A percentile compares a stretch with the other conserved stretches of the same genome.
phyloP scores from a whole-genome alignment of 2,888 invertebrate genomes.

The Zelleria hepariella region DNA sequence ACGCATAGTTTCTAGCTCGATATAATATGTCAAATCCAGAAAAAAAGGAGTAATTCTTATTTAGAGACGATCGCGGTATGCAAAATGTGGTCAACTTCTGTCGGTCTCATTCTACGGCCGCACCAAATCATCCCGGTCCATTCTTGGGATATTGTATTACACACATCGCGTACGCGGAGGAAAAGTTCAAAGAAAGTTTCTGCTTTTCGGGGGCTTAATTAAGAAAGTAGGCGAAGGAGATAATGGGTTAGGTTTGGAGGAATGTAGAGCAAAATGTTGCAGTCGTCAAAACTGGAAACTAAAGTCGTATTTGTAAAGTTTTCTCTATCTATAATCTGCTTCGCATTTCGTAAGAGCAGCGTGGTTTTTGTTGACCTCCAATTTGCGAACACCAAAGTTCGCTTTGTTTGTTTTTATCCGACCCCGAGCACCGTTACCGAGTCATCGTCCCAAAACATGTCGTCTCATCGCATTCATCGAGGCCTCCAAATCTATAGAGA shows the following conservation, averaged over 20 bases:
- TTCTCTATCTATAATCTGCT: neutral
- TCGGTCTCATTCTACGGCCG: neutral
- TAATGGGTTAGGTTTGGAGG: neutral
- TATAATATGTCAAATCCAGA: no score
- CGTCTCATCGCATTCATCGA: neutral
- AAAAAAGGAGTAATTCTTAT: no score
- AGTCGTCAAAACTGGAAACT: neutral
- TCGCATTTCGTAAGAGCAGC: neutral
- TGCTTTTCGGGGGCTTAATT: neutral
- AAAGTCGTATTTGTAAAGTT: neutral
- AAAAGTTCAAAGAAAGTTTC: neutral
- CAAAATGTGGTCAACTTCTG: neutral
- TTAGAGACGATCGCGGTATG: no score
- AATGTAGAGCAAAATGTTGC: neutral
- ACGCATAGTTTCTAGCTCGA: no score
- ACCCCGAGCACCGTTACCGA: neutral
- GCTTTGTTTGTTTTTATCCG: neutral
- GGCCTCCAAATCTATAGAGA: neutral
- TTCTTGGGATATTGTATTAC: slow-evolving; percentile 61
- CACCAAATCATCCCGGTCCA: slow-evolving; percentile 6
- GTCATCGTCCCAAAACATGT: neutral
- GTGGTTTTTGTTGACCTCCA: neutral
- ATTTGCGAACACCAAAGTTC: neutral
- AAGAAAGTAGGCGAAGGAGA: neutral
- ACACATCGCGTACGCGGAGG: slow-evolving; percentile 12